Base-by-base conservation (phyloP, 2,888 invertebrate genomes). In the Onchidella celtica region DNA sequence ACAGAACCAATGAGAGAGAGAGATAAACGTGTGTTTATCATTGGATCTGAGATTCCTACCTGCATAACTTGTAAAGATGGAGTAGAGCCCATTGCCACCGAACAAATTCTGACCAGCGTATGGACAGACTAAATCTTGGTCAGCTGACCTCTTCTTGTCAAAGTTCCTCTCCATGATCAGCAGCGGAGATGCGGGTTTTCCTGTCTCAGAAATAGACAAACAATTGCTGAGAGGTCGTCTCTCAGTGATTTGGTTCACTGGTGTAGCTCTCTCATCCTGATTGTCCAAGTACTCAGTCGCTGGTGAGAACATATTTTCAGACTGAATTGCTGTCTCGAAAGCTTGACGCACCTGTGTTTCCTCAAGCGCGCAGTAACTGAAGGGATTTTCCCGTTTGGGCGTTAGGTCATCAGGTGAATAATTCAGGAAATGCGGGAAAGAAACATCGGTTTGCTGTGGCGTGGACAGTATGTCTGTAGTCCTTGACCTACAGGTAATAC, bases 31-130 rank as follows among this genome's bases (percentile, higher is more conserved):
- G n/a, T n/a, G n/a, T n/a, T n/a, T n/a, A n/a, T n/a, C n/a, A n/a
- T n/a, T n/a, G n/a, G n/a, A n/a, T n/a, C n/a, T n/a, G n/a, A n/a
- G n/a, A n/a, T n/a, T n/a, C 61, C 70, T 40, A 79, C 79, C 79
- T 29, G 79, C 73, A 36, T 34, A 65, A 65, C 65, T 73, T 3
- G 79, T 73, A 38, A 79, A 79, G 55, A 17, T 3, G 1, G 32
- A 57, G 73, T 55, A 79, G 34, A n/a, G 21, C 2, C 63, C 72
- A 14, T 29, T 14, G 0, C 3, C 1, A 0, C 79, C 79, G 36
- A 79, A 79, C 21, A 63, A 11, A 21, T 32, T 34, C 32, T 55
- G 61, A 1, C 65, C 73, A 27, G 47, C 47, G 36, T 79, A 79
- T 1, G 79, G 79, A 55, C 79, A 79, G 1, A 14, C 0, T 0